Evolutionary conservation across 2,888 invertebrate species (phyloP).

Genomic region (Lagria hirta): DNA sequence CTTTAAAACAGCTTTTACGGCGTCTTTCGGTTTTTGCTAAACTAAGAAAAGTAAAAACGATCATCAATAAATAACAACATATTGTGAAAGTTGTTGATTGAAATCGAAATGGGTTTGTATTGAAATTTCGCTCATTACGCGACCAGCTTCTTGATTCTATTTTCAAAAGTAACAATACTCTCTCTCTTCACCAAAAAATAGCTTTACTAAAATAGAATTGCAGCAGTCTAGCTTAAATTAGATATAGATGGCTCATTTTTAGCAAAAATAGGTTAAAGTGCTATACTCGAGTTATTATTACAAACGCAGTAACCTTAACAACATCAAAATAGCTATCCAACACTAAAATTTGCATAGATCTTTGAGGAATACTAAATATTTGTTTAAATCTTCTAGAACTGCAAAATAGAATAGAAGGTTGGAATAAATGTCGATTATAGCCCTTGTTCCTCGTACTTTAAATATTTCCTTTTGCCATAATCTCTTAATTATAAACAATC

Average conservation of each 20-base stretch:
- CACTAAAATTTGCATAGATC: no score
- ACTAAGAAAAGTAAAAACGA: neutral
- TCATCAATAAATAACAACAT: neutral
- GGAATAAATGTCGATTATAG: no score
- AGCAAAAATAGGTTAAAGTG: neutral
- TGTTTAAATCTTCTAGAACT: no score
- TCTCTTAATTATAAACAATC: no score
- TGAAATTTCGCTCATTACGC: constrained; percentile 3
- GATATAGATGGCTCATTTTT: constrained; percentile 4
- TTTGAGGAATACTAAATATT: no score
- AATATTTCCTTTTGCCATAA: no score
- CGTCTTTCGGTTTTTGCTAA: neutral
- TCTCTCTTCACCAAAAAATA: constrained; percentile 2
- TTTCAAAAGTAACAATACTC: no score
- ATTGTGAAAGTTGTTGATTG: constrained; percentile 6
- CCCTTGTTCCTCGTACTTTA: no score
- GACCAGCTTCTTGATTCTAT: neutral
- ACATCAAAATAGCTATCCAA: no score
- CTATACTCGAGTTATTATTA: neutral
- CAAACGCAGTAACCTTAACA: neutral
- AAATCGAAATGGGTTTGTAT: constrained; percentile 1
- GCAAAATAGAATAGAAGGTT: no score
- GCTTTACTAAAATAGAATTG: neutral
- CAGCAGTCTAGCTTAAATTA: constrained; percentile 4
- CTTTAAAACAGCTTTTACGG: neutral